These are phyloP conservation scores for Andrena camellia DNA, from an alignment of 2,888 invertebrate species.

Conservation along the genomic window DNA sequence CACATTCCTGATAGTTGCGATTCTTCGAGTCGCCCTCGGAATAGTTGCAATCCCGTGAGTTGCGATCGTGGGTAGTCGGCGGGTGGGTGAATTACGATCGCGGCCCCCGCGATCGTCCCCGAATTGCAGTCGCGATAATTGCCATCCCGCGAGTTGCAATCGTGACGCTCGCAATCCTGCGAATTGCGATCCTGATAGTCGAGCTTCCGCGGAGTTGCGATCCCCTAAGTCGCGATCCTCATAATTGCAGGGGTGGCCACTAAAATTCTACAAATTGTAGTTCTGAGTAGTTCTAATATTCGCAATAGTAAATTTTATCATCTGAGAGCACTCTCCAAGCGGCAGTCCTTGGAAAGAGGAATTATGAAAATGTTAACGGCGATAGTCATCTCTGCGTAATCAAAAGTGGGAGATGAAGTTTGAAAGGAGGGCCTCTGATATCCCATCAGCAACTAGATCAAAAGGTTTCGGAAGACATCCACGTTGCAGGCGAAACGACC, in stretches of 20 bases:
- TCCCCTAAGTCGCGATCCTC: constrained; percentile 4
- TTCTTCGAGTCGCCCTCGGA: constrained; percentile 30
- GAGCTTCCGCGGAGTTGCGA: constrained; percentile 31
- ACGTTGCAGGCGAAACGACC: background rate
- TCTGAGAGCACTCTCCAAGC: no score
- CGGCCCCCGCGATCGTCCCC: constrained; percentile 10
- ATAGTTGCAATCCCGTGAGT: constrained; percentile 37
- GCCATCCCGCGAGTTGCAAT: constrained; percentile 22
- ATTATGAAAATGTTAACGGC: no score
- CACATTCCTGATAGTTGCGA: constrained; percentile 15
- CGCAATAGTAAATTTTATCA: background rate
- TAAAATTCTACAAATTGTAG: background rate
- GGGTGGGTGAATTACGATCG: constrained; percentile 6
- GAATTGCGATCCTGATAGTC: constrained; percentile 34
- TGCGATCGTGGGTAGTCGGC: constrained; percentile 17
- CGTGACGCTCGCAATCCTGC: constrained; percentile 20
- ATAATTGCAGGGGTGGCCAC: background rate
- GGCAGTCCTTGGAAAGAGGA: no score
- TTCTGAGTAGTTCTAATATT: background rate
- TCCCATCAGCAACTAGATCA: constrained; percentile 7
- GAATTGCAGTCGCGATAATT: constrained; percentile 38
- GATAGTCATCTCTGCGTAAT: no score
- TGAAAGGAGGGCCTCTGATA: background rate
- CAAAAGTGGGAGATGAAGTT: background rate
- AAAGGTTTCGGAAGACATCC: background rate